Evolutionary conservation across 1,140 invertebrate genomes (phyloP).

Genomic region (Achroia grisella): DNA sequence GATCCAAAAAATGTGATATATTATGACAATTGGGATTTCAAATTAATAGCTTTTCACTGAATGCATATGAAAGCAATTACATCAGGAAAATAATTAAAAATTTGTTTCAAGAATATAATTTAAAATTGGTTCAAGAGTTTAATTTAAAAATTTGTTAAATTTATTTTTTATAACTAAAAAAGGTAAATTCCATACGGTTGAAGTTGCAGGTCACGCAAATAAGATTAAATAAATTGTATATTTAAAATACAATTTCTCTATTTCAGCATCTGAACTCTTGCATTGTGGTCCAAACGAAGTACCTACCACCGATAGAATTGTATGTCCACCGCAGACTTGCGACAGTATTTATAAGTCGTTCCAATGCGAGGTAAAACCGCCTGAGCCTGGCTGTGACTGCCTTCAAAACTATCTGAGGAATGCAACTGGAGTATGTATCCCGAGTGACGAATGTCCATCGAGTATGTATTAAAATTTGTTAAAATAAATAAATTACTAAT

Average conservation of each 20-base stretch:
- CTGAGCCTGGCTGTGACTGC: slow-evolving; percentile 1
- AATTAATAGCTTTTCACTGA: too few relatives aligned
- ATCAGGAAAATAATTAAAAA: too few relatives aligned
- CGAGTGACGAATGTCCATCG: slow-evolving; percentile 8
- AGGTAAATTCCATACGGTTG: too few relatives aligned
- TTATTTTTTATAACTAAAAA: too few relatives aligned
- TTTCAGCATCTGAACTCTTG: background rate
- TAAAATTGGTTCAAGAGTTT: too few relatives aligned
- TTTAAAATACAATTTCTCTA: background rate
- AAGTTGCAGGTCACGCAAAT: too few relatives aligned
- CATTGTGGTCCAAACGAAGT: background rate
- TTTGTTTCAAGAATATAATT: too few relatives aligned
- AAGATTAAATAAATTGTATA: background rate
- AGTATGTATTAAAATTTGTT: background rate
- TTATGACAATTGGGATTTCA: too few relatives aligned
- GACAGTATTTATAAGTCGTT: background rate
- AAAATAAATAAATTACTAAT: too few relatives aligned
- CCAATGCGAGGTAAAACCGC: background rate
- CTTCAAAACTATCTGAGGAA: background rate
- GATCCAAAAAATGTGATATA: too few relatives aligned
- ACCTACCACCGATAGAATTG: background rate
- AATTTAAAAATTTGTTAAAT: too few relatives aligned
- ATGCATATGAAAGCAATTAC: too few relatives aligned
- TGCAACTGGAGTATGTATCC: background rate
- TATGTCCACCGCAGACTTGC: background rate